Percentiles rank a stretch among this genome's conserved stretches.
Conservation (phyloP, 2,797 vertebrate species). For the Labroides dimidiatus region DNA sequence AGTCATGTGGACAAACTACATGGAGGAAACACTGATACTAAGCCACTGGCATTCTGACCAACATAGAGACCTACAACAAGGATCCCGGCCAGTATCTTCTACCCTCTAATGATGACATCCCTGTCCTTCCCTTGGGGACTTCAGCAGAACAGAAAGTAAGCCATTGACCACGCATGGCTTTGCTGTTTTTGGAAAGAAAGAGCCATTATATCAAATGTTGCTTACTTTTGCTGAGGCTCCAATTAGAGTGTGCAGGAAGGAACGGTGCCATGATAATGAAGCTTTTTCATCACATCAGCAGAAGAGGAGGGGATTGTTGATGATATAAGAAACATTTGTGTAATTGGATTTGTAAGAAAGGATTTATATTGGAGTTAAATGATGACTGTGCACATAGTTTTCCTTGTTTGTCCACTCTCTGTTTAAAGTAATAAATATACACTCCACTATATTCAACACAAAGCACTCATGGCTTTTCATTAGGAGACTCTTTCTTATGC, state of each 20-base stretch:
- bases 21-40: slow-evolving; percentile 47
- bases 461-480: slow-evolving; percentile 33
- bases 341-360: slow-evolving; percentile 45
- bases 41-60: slow-evolving; percentile 36
- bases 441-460: slow-evolving; percentile 3
- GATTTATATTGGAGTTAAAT: slow-evolving; percentile 26
- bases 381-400: slow-evolving; percentile 15
- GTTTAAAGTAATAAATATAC: slow-evolving; percentile 12
- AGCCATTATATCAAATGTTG: slow-evolving; percentile 73
- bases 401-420: background rate
- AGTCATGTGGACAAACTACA: slow-evolving; percentile 57
- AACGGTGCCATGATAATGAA: slow-evolving; percentile 67
- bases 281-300: slow-evolving; percentile 68
- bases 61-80: slow-evolving; percentile 4
- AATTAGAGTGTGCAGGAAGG: slow-evolving; percentile 67
- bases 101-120: slow-evolving; percentile 80
- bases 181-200: slow-evolving; percentile 62
- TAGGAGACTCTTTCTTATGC: slow-evolving; percentile 14
- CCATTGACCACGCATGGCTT: slow-evolving; percentile 58
- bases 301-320: slow-evolving; percentile 45
- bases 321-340: slow-evolving; percentile 39
- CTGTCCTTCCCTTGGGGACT: slow-evolving; percentile 64
- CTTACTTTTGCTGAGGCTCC: slow-evolving; percentile 66
- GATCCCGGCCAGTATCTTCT: slow-evolving; percentile 51
- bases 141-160: slow-evolving; percentile 60